Conservation (phyloP, 2,797 vertebrate species). For the Perodicticus potto region DNA sequence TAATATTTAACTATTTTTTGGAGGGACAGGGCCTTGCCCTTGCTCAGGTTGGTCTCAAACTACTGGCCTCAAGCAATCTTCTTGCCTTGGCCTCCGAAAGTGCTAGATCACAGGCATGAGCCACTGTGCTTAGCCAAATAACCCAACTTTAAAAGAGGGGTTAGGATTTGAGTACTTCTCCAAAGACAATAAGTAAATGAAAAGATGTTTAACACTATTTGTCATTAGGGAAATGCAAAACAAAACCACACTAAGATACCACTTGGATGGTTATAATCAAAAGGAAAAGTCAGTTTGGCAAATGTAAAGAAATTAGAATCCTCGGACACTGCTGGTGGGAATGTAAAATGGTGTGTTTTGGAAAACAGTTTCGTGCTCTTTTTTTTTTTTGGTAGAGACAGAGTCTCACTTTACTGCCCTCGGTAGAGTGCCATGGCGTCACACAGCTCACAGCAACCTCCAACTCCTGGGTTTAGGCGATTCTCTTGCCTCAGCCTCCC, state of each 20-base stretch:
- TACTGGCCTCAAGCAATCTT: not conserved
- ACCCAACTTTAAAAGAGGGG: not conserved
- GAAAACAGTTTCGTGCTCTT: too few species aligned
- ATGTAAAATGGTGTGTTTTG: slow-evolving; percentile 18
- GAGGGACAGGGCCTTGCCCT: not conserved
- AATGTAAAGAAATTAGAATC: not conserved
- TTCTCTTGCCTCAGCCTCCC: too few species aligned
- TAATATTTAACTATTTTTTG: not conserved
- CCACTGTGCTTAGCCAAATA: not conserved
- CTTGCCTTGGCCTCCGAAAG: not conserved
- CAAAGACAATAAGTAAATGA: not conserved
- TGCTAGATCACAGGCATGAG: not conserved
- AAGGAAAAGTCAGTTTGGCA: not conserved
- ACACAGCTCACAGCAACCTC: too few species aligned
- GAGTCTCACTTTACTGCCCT: too few species aligned
- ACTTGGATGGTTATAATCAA: slow-evolving; percentile 24
- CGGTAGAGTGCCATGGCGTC: too few species aligned
- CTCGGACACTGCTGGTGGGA: not conserved
- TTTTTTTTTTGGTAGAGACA: too few species aligned
- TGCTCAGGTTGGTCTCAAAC: not conserved
- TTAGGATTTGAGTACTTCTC: not conserved
- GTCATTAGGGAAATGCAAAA: not conserved
- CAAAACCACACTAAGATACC: not conserved
- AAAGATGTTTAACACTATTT: slow-evolving; percentile 36
- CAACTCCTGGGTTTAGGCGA: too few species aligned